Conservation (phyloP, 2,797 vertebrate species). For the Syndactyla subalaris region DNA sequence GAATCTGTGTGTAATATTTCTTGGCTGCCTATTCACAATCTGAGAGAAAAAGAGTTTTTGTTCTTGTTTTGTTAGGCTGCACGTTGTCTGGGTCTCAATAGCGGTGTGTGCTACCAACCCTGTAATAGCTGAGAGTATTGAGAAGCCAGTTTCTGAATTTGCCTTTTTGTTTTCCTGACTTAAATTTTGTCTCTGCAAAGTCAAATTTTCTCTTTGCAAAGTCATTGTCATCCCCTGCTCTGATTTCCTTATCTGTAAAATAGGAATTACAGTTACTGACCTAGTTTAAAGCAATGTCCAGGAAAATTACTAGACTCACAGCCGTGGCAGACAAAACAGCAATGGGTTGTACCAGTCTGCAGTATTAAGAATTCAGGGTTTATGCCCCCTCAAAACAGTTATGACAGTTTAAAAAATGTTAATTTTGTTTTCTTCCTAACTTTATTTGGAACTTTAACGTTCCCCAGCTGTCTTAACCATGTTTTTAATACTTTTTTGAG, state of each 20-base stretch:
- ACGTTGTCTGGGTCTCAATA: neutral
- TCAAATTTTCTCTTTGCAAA: neutral
- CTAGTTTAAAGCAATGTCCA: neutral
- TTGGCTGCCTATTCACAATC: neutral
- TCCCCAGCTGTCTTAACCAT: neutral
- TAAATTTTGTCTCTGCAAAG: conserved; percentile 18
- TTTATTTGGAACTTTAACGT: neutral
- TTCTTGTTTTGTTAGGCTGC: neutral
- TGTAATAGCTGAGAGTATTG: neutral
- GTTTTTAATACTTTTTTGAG: neutral
- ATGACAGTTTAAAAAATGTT: neutral
- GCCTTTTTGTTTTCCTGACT: neutral
- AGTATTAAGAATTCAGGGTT: neutral
- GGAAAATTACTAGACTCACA: neutral
- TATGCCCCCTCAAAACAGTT: neutral
- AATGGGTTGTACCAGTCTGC: neutral
- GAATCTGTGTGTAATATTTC: neutral
- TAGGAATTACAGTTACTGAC: neutral
- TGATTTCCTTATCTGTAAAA: neutral
- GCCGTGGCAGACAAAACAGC: neutral
- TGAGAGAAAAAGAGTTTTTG: neutral
- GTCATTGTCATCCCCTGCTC: neutral
- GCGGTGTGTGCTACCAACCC: neutral
- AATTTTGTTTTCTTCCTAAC: neutral
- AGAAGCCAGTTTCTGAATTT: neutral